phyloP scores from a whole-genome alignment of 2,888 invertebrate species.

The Orthosia incerta region DNA sequence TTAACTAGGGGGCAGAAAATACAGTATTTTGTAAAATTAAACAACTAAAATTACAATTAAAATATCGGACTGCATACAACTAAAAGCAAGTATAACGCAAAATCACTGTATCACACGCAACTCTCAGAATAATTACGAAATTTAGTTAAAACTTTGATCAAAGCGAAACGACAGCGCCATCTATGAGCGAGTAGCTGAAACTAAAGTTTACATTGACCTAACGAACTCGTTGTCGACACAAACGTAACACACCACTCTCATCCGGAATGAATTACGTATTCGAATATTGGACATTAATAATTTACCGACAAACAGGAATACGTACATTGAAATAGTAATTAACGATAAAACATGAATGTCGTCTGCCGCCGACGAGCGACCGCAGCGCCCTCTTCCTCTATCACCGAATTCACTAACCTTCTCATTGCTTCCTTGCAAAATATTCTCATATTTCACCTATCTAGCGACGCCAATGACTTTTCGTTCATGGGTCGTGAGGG shows the following conservation, averaged over 20 bases:
- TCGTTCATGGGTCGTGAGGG: conserved; percentile 74
- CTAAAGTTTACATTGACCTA: conserved; percentile 60
- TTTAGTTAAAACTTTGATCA: conserved; percentile 65
- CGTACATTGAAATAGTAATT: conserved; percentile 80
- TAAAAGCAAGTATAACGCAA: conserved; percentile 87
- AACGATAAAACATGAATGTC: conserved; percentile 75
- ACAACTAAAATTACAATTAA: conserved; percentile 86
- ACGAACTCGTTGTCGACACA: conserved; percentile 66
- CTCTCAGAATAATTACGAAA: conserved; percentile 84
- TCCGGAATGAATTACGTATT: conserved; percentile 81
- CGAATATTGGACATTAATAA: conserved; percentile 81
- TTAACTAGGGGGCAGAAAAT: conserved; percentile 90
- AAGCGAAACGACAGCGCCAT: conserved; percentile 74
- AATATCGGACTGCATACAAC: conserved; percentile 86
- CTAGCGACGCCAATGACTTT: conserved; percentile 76
- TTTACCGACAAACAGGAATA: conserved; percentile 81
- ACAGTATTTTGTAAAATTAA: conserved; percentile 90
- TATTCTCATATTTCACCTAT: conserved; percentile 79
- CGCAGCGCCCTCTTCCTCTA: conserved; percentile 76
- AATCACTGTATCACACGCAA: conserved; percentile 84
- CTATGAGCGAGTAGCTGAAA: conserved; percentile 72
- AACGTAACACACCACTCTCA: conserved; percentile 73
- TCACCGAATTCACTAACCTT: conserved; percentile 90
- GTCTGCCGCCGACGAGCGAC: conserved; percentile 63
- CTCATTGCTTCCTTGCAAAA: conserved; percentile 85